phyloP scores from a whole-genome alignment of 37 sponge, comb jelly and placozoan species.

The Haliclona indistincta region DNA sequence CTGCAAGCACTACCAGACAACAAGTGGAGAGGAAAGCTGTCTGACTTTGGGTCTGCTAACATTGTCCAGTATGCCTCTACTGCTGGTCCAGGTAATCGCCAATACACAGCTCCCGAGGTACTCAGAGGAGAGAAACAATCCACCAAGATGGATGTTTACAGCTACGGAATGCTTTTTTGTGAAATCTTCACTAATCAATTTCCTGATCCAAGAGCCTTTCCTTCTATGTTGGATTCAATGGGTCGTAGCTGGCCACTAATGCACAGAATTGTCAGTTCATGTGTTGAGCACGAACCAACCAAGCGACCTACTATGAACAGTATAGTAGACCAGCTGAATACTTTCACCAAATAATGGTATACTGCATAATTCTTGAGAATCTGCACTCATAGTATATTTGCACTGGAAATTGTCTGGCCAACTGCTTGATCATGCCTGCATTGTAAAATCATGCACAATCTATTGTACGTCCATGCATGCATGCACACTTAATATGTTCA shows the following conservation, averaged over 20 bases:
- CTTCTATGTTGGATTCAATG: too few species aligned
- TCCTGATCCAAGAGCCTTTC: slow-evolving; percentile 21
- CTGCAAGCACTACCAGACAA: slow-evolving; percentile 19
- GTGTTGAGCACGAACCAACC: background rate
- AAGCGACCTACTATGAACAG: slow-evolving; percentile 7
- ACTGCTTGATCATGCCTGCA: too few species aligned
- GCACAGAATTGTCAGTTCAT: background rate
- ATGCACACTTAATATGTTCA: too few species aligned
- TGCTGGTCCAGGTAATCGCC: slow-evolving; percentile 52
- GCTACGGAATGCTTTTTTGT: slow-evolving; percentile 62
- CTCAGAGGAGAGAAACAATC: slow-evolving; percentile 16
- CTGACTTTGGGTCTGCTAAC: slow-evolving; percentile 87
- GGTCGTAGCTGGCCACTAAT: background rate
- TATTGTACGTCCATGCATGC: too few species aligned
- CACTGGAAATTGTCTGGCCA: too few species aligned
- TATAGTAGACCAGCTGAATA: slow-evolving; percentile 1
- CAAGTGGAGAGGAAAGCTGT: slow-evolving; percentile 61
- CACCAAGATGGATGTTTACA: slow-evolving; percentile 70
- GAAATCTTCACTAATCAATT: slow-evolving; percentile 33
- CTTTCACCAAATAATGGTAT: too few species aligned
- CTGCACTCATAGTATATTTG: too few species aligned
- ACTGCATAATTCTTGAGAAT: too few species aligned
- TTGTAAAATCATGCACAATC: too few species aligned
- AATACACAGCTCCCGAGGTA: slow-evolving; percentile 81
- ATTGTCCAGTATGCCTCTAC: slow-evolving; percentile 34